Evolutionary conservation across 2,888 invertebrate species (phyloP).

Genomic region (Nebria salina): DNA sequence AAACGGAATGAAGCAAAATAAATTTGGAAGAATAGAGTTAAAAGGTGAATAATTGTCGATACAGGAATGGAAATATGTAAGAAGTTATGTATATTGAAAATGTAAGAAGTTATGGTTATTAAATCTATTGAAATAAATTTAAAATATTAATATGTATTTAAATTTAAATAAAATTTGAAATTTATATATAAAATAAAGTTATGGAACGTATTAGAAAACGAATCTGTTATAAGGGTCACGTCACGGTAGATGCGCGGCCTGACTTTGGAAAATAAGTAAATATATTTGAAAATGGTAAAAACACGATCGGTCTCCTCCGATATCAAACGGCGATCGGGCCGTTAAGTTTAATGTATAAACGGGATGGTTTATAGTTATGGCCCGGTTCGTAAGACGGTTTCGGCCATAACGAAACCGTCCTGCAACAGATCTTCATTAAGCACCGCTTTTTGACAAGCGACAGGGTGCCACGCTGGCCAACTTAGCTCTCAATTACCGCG

Average conservation of each 20-base stretch:
- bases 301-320: constrained; percentile 24
- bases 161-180: too few species aligned
- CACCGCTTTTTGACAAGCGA: constrained; percentile 45
- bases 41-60: too few species aligned
- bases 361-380: constrained; percentile 44
- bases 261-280: constrained; percentile 18
- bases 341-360: constrained; percentile 44
- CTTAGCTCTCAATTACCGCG: constrained; percentile 43
- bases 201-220: too few species aligned
- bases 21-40: too few species aligned
- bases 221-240: not conserved
- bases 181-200: too few species aligned
- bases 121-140: too few species aligned
- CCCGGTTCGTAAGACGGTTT: constrained; percentile 36
- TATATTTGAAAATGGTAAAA: constrained; percentile 38
- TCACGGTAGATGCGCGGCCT: not conserved
- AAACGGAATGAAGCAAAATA: too few species aligned
- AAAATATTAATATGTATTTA: too few species aligned
- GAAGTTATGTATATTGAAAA: too few species aligned
- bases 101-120: too few species aligned
- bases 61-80: too few species aligned
- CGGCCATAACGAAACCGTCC: constrained; percentile 41
- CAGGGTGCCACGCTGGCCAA: constrained; percentile 38
- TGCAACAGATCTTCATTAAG: constrained; percentile 43
- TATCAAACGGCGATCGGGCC: constrained; percentile 17